phyloP scores from a whole-genome alignment of 2,797 vertebrate genomes.

The Pipistrellus pygmaeus region DNA sequence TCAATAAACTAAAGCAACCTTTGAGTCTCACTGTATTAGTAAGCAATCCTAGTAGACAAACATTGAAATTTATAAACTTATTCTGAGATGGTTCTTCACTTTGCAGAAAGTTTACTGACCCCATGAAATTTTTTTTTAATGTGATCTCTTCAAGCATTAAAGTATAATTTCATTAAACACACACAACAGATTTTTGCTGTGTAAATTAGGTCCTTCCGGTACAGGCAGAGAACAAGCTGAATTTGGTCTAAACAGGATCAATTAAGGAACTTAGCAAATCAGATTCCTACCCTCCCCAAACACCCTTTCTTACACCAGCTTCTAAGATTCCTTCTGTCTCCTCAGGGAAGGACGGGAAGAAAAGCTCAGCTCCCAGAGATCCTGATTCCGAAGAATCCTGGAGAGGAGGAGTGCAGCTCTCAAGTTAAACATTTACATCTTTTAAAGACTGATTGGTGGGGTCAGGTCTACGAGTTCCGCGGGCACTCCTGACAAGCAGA shows the following conservation, averaged over 20 bases:
- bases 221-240: background rate
- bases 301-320: conserved; percentile 54
- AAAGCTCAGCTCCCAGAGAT: background rate
- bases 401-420: background rate
- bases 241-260: background rate
- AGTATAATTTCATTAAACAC: background rate
- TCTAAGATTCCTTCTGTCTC: background rate
- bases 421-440: conserved; percentile 58
- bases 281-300: background rate
- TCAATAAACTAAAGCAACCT: conserved; percentile 24
- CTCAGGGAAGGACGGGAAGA: background rate
- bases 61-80: background rate
- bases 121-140: background rate
- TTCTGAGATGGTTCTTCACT: background rate
- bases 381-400: background rate
- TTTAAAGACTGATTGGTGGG: background rate
- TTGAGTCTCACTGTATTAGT: background rate
- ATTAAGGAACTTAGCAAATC: background rate
- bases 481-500: background rate
- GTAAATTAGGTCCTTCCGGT: background rate
- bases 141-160: background rate
- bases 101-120: conserved; percentile 29
- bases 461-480: background rate
- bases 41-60: background rate
- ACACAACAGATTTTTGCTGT: background rate